Evolutionary conservation across 1,140 invertebrate species (phyloP).

Genomic region (Leptinotarsa undecemlineata): DNA sequence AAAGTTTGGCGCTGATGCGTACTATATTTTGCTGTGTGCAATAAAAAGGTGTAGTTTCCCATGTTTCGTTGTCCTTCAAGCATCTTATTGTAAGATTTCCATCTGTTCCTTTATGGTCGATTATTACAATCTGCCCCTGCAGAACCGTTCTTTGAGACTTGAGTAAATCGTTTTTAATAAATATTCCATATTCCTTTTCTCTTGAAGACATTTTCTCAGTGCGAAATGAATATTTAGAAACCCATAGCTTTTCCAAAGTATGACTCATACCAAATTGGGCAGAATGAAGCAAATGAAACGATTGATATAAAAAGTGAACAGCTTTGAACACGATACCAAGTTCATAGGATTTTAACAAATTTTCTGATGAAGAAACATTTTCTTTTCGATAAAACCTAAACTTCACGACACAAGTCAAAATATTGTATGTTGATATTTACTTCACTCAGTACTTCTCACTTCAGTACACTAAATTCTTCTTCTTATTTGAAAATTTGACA

Average conservation of each 20-base stretch:
- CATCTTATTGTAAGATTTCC: conserved; percentile 41
- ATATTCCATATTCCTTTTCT: conserved; percentile 45
- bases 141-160: conserved; percentile 41
- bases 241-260: too few species aligned
- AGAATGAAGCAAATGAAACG: too few species aligned
- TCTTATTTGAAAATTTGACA: too few species aligned
- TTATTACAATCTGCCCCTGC: conserved; percentile 49
- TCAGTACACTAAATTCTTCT: too few species aligned
- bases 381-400: not conserved
- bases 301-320: too few species aligned
- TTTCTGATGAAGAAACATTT: not conserved
- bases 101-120: conserved; percentile 41
- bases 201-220: conserved; percentile 39
- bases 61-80: conserved; percentile 47
- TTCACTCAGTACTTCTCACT: too few species aligned
- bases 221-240: too few species aligned
- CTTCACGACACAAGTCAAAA: not conserved
- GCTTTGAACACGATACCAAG: too few species aligned
- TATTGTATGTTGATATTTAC: conserved; percentile 1
- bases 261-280: too few species aligned
- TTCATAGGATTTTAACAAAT: too few species aligned
- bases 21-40: conserved; percentile 38
- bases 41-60: conserved; percentile 44
- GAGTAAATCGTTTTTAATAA: conserved; percentile 41
- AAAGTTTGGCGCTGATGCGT: conserved; percentile 49